Evolutionary conservation across 1,140 invertebrate species (phyloP), one percentile per base, ranked within the genome.

Genomic region (Rhynchophorus ferrugineus): DNA sequence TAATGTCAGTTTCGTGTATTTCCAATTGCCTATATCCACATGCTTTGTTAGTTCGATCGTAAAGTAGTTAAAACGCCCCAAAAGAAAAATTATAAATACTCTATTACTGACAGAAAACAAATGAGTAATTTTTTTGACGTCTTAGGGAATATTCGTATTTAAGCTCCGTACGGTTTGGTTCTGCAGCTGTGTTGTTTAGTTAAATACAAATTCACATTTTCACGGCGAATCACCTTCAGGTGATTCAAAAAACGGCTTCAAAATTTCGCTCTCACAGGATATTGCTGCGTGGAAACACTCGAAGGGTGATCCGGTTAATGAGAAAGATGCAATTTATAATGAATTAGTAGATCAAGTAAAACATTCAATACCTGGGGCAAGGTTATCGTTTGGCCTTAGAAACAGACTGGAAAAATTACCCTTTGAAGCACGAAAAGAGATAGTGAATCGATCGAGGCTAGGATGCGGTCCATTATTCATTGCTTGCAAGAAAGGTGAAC

Each of bases 401-500:
- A 79, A 72, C 45, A 74, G 73, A 43, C 64, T 89, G 9, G 83
- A 86, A 64, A 78, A 79, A 64, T 73, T 78, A 61, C 73, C 75
- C 13, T 69, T 70, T 19, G 69, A 71, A 6, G 70, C 75, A 22
- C 68, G 86, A 24, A 76, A 75, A 53, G 79, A 81, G 50, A 78
- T 89, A 44, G 83, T 81, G 1, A 75, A 74, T 55, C 71, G 78
- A 19, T 72, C 75, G 2, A 80, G 78, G 60, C 83, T 88, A 61
- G 88, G 88, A 3, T 91, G 86, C 72, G 80, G 91, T 2, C 89
- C 91, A 1, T 75, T 96, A 44, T 95, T 95, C 66, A 80, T 89
- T 43, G 88, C 89, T 0, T 86, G 85, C 64, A 85, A 87, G 68
- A 79, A 84, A 59, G 91, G 91, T 13, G 85, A 89, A 66, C 79